These are phyloP conservation scores for Ceratina japonica DNA, from an alignment of 1,140 invertebrate genomes.

Conservation along the genomic window DNA sequence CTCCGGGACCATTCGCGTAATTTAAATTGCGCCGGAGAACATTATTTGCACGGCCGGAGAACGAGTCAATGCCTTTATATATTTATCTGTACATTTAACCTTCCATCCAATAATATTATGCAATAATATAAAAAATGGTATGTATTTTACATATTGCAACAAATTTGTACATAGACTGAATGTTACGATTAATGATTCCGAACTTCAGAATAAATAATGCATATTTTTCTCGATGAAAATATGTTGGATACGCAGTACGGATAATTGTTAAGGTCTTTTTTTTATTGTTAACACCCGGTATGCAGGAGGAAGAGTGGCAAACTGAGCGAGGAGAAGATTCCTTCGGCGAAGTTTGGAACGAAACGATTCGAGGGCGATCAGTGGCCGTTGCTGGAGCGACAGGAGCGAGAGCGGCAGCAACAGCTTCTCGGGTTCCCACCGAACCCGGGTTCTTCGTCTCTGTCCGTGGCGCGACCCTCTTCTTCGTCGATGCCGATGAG, in stretches of 20 bases:
- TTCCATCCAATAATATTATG: too few relatives aligned
- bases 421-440: conserved; percentile 71
- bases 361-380: conserved; percentile 53
- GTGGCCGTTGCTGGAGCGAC: conserved; percentile 50
- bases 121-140: too few relatives aligned
- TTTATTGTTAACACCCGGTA: background rate
- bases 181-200: too few relatives aligned
- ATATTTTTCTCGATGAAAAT: background rate
- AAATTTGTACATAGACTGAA: too few relatives aligned
- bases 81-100: too few relatives aligned
- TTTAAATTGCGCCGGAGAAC: conserved; percentile 10
- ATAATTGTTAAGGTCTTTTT: too few relatives aligned
- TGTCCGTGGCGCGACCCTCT: conserved; percentile 53
- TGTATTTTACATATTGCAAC: too few relatives aligned
- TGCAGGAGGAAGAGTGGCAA: background rate
- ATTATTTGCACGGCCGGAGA: background rate
- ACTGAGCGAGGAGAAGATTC: too few relatives aligned
- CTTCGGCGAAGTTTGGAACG: background rate
- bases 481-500: conserved; percentile 45
- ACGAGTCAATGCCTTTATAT: too few relatives aligned
- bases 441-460: conserved; percentile 55
- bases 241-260: too few relatives aligned
- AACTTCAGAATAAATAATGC: too few relatives aligned
- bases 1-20: conserved; percentile 1
- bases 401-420: conserved; percentile 58